Evolutionary conservation across 2,888 invertebrate genomes (phyloP).

Genomic region (Drosophila macrothrix): DNA sequence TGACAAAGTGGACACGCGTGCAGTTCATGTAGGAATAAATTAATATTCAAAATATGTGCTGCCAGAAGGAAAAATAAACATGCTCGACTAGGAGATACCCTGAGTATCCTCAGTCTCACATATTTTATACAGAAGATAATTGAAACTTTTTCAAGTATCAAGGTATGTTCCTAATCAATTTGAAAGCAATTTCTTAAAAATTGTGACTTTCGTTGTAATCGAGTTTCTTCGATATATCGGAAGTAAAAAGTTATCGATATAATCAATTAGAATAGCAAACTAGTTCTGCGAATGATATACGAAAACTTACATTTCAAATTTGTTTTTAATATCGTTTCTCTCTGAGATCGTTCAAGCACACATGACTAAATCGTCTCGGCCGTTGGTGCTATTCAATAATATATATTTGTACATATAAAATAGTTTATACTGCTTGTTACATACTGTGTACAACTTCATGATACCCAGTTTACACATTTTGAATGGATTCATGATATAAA

Average conservation of each 20-base stretch:
- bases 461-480: not conserved
- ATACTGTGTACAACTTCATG: not conserved
- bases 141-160: not conserved
- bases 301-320: not conserved
- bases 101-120: not conserved
- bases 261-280: not conserved
- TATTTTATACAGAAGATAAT: not conserved
- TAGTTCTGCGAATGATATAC: not conserved
- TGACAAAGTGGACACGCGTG: conserved; percentile 20
- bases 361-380: not conserved
- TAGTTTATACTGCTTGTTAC: not conserved
- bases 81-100: not conserved
- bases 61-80: not conserved
- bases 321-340: not conserved
- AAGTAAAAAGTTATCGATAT: not conserved
- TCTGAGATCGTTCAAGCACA: not conserved
- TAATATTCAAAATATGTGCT: conserved; percentile 67
- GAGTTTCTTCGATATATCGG: not conserved
- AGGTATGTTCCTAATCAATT: not conserved
- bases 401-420: not conserved
- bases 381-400: not conserved
- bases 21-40: conserved; percentile 37
- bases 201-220: not conserved
- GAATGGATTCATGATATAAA: not conserved
- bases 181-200: not conserved